A percentile compares a stretch with the other conserved stretches of the same genome.
Evolutionary conservation across 2,797 vertebrate species (phyloP).

Genomic region (Pelobates cultripes): DNA sequence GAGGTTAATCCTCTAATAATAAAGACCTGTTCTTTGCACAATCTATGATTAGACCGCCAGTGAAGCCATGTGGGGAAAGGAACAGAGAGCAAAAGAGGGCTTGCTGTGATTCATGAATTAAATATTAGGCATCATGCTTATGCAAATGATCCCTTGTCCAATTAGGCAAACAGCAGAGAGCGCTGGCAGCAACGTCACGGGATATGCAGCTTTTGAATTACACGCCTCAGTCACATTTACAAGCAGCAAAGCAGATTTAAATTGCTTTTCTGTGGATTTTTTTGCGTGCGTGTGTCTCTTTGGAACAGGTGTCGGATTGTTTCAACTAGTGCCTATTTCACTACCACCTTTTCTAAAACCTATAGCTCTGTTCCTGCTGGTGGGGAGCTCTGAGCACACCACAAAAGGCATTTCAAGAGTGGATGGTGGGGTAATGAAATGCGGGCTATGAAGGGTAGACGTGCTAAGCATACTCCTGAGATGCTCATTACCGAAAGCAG

Average conservation of each 20-base stretch:
- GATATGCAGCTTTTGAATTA: slow-evolving; percentile 71
- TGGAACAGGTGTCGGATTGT: slow-evolving; percentile 72
- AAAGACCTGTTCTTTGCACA: slow-evolving; percentile 36
- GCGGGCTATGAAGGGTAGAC: slow-evolving; percentile 36
- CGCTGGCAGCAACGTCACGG: slow-evolving; percentile 70
- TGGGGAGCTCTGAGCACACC: slow-evolving; percentile 40
- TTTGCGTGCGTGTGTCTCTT: slow-evolving; percentile 56
- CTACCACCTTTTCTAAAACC: slow-evolving; percentile 38
- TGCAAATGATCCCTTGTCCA: slow-evolving; percentile 71
- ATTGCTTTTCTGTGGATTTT: slow-evolving; percentile 63
- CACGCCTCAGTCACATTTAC: slow-evolving; percentile 70
- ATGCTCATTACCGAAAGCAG: slow-evolving; percentile 43
- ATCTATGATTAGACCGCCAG: slow-evolving; percentile 42
- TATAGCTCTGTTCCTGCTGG: slow-evolving; percentile 35
- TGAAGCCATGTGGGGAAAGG: slow-evolving; percentile 46
- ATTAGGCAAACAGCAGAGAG: slow-evolving; percentile 71
- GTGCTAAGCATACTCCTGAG: slow-evolving; percentile 44
- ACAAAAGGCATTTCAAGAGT: slow-evolving; percentile 40
- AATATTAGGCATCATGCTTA: slow-evolving; percentile 72
- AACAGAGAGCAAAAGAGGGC: slow-evolving; percentile 40
- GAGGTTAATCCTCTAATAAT: slow-evolving; percentile 51
- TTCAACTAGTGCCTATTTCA: slow-evolving; percentile 67
- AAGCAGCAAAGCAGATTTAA: slow-evolving; percentile 68
- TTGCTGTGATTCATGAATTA: slow-evolving; percentile 73
- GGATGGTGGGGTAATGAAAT: slow-evolving; percentile 34